Conservation (phyloP, 2,888 invertebrate genomes). For the Trichacis sp. region DNA sequence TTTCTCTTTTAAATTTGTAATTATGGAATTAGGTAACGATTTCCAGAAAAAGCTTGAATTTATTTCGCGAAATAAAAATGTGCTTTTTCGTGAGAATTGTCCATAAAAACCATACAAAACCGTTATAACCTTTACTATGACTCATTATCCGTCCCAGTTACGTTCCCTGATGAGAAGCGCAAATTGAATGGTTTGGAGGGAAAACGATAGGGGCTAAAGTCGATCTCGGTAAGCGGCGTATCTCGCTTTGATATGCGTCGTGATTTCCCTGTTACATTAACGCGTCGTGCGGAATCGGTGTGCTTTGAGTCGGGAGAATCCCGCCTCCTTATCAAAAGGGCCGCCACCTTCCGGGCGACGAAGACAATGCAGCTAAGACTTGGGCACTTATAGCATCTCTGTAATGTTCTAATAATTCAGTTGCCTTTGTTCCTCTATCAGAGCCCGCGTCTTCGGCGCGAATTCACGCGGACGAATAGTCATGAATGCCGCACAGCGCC, state of each 20-base stretch:
- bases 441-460: conserved; percentile 8
- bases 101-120: no score
- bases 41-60: no score
- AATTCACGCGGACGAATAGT: conserved; percentile 30
- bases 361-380: conserved; percentile 45
- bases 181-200: neutral
- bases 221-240: conserved; percentile 11
- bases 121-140: no score
- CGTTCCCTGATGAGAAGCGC: no score
- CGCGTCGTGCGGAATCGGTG: conserved; percentile 29
- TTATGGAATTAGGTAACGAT: no score
- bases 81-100: no score
- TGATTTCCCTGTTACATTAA: conserved; percentile 40
- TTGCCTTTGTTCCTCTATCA: conserved; percentile 32
- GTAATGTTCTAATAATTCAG: conserved; percentile 40
- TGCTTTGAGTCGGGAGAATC: conserved; percentile 39
- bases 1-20: no score
- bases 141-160: no score
- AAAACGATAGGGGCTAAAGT: neutral
- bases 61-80: no score
- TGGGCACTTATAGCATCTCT: conserved; percentile 35
- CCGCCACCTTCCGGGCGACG: conserved; percentile 27
- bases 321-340: conserved; percentile 37
- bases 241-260: conserved; percentile 33
- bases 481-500: conserved; percentile 24